phyloP scores from a whole-genome alignment of 2,113 vertebrate species.

The Symphodus melops region DNA sequence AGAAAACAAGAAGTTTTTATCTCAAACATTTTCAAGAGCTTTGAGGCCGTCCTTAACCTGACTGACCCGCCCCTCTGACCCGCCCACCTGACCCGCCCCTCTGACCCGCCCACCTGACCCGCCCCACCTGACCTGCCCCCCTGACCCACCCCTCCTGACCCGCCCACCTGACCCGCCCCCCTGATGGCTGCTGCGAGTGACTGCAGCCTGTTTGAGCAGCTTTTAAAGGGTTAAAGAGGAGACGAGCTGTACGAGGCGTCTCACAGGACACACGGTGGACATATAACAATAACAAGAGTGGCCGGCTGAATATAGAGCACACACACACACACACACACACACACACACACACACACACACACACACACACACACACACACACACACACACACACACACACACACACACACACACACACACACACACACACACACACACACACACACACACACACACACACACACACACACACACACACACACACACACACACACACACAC shows the following conservation, averaged over 20 bases:
- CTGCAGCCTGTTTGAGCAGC: too few species aligned
- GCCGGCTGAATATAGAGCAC: background rate
- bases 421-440: background rate
- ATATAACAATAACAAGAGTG: constrained; percentile 7
- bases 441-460: background rate
- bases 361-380: background rate
- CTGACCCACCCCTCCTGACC: too few species aligned
- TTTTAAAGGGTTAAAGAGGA: too few species aligned
- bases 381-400: background rate
- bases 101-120: too few species aligned
- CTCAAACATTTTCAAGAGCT: too few species aligned
- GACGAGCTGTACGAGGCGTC: too few species aligned
- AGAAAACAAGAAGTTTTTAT: background rate
- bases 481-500: background rate
- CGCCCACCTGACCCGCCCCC: too few species aligned
- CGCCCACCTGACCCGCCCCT: too few species aligned
- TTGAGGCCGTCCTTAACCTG: too few species aligned
- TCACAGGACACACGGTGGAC: background rate
- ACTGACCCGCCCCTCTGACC: too few species aligned
- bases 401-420: background rate
- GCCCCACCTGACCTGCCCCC: too few species aligned
- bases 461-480: background rate
- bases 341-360: background rate
- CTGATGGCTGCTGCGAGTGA: too few species aligned
- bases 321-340: constrained; percentile 3